phyloP scores from a whole-genome alignment of 1,140 invertebrate species.

The Drosophila erecta region DNA sequence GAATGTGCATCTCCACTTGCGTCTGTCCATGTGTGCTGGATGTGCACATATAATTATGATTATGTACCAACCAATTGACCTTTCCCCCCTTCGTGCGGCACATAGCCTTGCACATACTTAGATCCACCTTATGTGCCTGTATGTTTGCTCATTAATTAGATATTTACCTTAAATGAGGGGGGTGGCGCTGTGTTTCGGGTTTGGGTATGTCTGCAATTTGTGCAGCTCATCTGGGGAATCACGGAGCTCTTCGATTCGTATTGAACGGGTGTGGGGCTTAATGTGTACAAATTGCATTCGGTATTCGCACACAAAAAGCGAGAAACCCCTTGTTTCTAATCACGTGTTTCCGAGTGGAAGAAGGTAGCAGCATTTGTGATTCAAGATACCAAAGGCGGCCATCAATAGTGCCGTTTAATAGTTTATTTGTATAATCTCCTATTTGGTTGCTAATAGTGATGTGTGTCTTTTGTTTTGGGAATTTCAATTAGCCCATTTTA shows the following conservation, averaged over 20 bases:
- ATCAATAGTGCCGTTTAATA: background rate
- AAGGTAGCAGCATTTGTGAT: background rate
- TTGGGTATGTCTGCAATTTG: constrained; percentile 34
- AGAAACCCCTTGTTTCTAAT: background rate
- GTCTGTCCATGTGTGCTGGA: background rate
- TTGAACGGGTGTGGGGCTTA: background rate
- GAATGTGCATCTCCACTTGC: background rate
- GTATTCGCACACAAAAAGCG: constrained; percentile 16
- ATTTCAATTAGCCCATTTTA: no score
- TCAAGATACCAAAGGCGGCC: background rate
- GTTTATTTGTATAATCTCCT: no score
- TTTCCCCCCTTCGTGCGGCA: constrained; percentile 3
- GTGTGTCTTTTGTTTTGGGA: no score
- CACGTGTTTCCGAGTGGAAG: constrained; percentile 8
- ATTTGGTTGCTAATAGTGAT: no score
- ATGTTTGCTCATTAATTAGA: constrained; percentile 50
- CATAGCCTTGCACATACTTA: constrained; percentile 33
- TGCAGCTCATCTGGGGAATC: constrained; percentile 28
- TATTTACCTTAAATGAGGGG: constrained; percentile 48
- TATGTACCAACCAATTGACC: constrained; percentile 18
- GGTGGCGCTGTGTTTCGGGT: background rate
- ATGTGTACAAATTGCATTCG: constrained; percentile 20
- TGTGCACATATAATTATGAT: constrained; percentile 43
- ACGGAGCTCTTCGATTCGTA: constrained; percentile 21
- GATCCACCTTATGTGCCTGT: constrained; percentile 13